Evolutionary conservation across 2,797 vertebrate genomes (phyloP).

Genomic region (Alfaro cultratus): DNA sequence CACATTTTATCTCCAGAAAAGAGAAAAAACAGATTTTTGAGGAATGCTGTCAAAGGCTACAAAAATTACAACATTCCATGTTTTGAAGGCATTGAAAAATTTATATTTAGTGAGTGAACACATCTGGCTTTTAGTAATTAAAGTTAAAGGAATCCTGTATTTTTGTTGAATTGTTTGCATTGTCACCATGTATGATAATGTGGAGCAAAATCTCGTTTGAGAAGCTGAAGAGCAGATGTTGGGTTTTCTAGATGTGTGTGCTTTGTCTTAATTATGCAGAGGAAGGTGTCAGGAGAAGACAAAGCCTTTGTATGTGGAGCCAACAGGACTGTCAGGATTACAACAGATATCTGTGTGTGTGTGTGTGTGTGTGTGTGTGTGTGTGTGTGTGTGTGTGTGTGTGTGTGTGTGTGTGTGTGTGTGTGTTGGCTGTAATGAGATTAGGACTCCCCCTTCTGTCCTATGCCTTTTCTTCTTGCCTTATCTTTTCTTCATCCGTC

Average conservation of each 20-base stretch:
- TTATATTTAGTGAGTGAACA: too few species aligned
- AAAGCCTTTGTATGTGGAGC: constrained; percentile 47
- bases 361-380: constrained; percentile 28
- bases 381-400: constrained; percentile 26
- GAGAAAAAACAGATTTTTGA: constrained; percentile 7
- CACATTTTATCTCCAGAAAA: constrained; percentile 10
- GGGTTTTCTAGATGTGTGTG: not conserved
- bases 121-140: not conserved
- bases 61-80: not conserved
- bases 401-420: constrained; percentile 17
- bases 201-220: not conserved
- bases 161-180: not conserved
- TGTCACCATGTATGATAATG: not conserved
- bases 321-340: constrained; percentile 50
- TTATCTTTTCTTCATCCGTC: constrained; percentile 14
- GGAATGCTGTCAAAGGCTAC: not conserved
- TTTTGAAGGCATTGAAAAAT: not conserved
- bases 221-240: constrained; percentile 2
- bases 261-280: constrained; percentile 50
- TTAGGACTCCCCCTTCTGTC: constrained; percentile 27
- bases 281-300: constrained; percentile 52
- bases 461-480: constrained; percentile 8
- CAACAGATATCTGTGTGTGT: constrained; percentile 22
- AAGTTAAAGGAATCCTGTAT: not conserved
- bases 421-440: constrained; percentile 49